Evolutionary conservation across 1,140 invertebrate species (phyloP), one percentile per base, ranked within the genome.

Genomic region (Whitmania pigra): DNA sequence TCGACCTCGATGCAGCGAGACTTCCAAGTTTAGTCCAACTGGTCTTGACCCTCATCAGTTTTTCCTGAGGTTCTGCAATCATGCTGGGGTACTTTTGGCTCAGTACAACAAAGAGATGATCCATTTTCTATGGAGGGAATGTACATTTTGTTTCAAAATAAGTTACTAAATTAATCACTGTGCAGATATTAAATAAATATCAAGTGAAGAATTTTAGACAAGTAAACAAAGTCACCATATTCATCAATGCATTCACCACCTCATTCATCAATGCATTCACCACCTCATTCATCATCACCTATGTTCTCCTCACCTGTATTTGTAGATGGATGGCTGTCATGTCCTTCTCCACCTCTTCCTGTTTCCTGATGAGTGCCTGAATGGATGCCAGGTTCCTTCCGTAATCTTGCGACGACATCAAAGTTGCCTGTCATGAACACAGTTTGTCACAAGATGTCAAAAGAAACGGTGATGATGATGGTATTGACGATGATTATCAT

Each of bases 281-380:
- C 43, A 17, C 13, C 43, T 15, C 43, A 0, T 4, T 27, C n/a
- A 43, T 43, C n/a, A 36, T 6, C 31, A 36, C 31, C 2, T 36
- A 6, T 36, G 31, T 36, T 36, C 53, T 20, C 71, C 73, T 72
- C 67, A 81, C 80, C 78, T 80, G 77, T 31, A 82, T 74, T 68
- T 82, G 80, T 36, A 78, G 79, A 75, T 96, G 92, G 53, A 99
- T 81, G 25, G 95, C 95, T 13, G 93, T 94, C 78, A 99, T 85
- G 83, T 99, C 96, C 43, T 95, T 87, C 79, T 98, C 95, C 3
- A 97, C 89, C 9, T 93, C 94, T 80, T 99, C 96, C 80, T 98
- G 95, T 81, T 97, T 97, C 7, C 95, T 86, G 84, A 87, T 93
- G 25, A 97, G 80, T 0, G 92, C 91, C 82, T 97, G 92, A 0